phyloP scores from a whole-genome alignment of 2,888 invertebrate genomes.

The Lithosia quadra region DNA sequence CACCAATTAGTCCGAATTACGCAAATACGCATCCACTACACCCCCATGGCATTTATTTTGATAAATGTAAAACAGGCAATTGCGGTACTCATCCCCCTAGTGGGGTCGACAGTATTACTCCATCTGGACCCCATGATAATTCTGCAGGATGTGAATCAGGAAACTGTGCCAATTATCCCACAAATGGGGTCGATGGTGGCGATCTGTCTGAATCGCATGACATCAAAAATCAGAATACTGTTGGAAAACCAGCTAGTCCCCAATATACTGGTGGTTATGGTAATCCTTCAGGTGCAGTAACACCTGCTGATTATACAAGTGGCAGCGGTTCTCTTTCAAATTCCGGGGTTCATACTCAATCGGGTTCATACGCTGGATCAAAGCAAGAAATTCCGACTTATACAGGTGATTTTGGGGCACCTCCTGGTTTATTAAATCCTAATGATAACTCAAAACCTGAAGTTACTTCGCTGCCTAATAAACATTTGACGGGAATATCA shows the following conservation, averaged over 20 bases:
- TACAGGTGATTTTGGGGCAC: constrained; percentile 65
- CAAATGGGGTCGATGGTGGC: not conserved
- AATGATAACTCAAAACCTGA: constrained; percentile 51
- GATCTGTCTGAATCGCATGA: constrained; percentile 22
- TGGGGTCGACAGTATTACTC: not conserved
- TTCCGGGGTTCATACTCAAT: constrained; percentile 22
- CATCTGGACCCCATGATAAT: constrained; percentile 22
- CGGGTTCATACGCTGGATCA: constrained; percentile 17
- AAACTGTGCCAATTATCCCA: constrained; percentile 13
- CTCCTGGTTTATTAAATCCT: constrained; percentile 67
- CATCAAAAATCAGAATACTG: constrained; percentile 18
- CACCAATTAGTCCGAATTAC: constrained; percentile 19
- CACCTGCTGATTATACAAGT: constrained; percentile 33
- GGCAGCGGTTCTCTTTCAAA: constrained; percentile 20
- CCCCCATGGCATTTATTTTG: constrained; percentile 12
- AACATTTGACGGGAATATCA: constrained; percentile 12
- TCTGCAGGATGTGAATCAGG: constrained; percentile 17
- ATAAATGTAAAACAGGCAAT: constrained; percentile 17
- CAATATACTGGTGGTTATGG: constrained; percentile 27
- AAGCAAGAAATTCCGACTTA: constrained; percentile 47
- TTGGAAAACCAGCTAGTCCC: constrained; percentile 12
- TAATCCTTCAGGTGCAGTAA: constrained; percentile 22
- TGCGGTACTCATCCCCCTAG: constrained; percentile 7
- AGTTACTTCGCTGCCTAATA: constrained; percentile 21
- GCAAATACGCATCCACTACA: constrained; percentile 22